Conservation (phyloP, 2,888 invertebrate genomes). For the Brachyptera risi region DNA sequence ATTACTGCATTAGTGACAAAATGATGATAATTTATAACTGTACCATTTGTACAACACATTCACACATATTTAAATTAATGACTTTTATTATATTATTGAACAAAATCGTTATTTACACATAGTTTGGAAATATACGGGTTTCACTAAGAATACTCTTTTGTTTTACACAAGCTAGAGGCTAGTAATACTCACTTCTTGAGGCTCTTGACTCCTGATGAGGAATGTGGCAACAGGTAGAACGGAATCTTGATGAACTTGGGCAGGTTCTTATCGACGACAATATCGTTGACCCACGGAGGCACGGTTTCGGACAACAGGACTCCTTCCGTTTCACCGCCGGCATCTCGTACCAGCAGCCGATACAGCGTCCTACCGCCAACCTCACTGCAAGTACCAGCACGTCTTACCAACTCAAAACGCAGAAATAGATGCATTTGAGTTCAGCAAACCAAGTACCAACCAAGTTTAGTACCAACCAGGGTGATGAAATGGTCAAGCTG, state of each 20-base stretch:
- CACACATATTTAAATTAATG: too few species aligned
- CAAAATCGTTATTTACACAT: not conserved
- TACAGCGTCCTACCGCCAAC: slow-evolving; percentile 93
- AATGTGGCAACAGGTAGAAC: slow-evolving; percentile 94
- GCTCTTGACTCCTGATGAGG: slow-evolving; percentile 58
- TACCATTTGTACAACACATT: too few species aligned
- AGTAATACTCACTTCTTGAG: slow-evolving; percentile 73
- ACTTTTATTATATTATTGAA: not conserved
- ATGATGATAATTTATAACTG: too few species aligned
- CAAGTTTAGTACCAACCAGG: too few species aligned
- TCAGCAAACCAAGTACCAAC: too few species aligned
- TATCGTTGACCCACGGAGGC: slow-evolving; percentile 93
- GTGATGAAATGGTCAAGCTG: too few species aligned
- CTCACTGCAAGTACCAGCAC: too few species aligned
- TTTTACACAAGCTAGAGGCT: not conserved
- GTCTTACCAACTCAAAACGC: too few species aligned
- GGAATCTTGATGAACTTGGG: slow-evolving; percentile 97
- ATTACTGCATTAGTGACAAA: too few species aligned
- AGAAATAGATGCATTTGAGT: too few species aligned
- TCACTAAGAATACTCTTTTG: too few species aligned
- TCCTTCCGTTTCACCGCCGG: slow-evolving; percentile 91
- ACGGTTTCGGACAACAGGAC: slow-evolving; percentile 88
- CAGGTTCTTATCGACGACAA: slow-evolving; percentile 87
- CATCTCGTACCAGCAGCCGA: slow-evolving; percentile 82
- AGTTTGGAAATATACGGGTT: too few species aligned